Evolutionary conservation across 92 coral and sea anemone species (phyloP), one percentile per base, ranked within the genome.

Genomic region (Actinernus sp.): DNA sequence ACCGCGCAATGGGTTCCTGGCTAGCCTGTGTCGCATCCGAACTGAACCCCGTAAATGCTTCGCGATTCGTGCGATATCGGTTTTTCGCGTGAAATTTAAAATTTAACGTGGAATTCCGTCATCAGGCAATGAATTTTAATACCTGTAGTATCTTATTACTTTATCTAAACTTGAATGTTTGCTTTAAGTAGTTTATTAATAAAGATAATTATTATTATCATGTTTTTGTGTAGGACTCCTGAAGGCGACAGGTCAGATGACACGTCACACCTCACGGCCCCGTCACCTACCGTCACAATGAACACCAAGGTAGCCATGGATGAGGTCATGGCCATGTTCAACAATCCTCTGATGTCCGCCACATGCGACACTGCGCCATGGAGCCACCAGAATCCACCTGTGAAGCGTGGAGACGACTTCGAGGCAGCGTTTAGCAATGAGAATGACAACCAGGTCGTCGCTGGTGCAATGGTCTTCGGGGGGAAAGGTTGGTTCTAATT

Each of bases 291-390:
- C 14, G 64, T 55, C 20, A 93, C 98, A 2, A 62, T 93, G 26
- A 86, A 80, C 34, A 93, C 98, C 18, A 90, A 82, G 46, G 83
- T 71, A 20, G 98, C 98, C 5, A 68, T 73, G 26, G 84, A 79
- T 60, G 97, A 61, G 31, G 88, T 93, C 20, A 71, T 85, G 63
- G 84, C 96, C 19, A 91, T 92, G 98, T 93, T 93, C 41, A 82
- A 66, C 34, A 84, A 83, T 20, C 92, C 98, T 11, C 82, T 93
- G 21, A 89, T 69, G 60, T 58, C 76, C 0, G 87, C 79, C 49
- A 21, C 17, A 39, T 2, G 26, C 50, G 64, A 68, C 18, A 65
- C 54, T 18, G 41, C 58, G 19, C 59, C 81, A 1, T 57, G 81
- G 92, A 78, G 74, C 9, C 20, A 38, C 1, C 44, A 53, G 1